Percentiles rank a stretch among this genome's conserved stretches.
Evolutionary conservation across 2,888 invertebrate genomes (phyloP).

Genomic region (Maniola hyperantus): DNA sequence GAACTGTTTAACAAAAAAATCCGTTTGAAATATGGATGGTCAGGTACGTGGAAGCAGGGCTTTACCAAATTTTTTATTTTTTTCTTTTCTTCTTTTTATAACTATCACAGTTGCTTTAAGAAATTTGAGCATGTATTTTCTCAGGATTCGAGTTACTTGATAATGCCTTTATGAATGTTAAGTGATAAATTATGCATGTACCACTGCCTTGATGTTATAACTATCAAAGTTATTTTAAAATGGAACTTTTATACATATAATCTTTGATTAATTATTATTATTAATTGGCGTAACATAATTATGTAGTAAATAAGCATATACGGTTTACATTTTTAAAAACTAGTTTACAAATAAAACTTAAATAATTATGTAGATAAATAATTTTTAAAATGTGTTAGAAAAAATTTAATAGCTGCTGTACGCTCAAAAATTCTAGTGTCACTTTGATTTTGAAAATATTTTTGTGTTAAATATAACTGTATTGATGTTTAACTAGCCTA

Average conservation of each 20-base stretch:
- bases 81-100: background rate
- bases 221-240: conserved; percentile 59
- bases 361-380: conserved; percentile 18
- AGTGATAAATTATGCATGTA: conserved; percentile 42
- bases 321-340: conserved; percentile 22
- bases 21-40: background rate
- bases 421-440: conserved; percentile 45
- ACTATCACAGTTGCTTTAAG: background rate
- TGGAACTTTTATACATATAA: conserved; percentile 56
- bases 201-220: conserved; percentile 74
- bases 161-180: conserved; percentile 24
- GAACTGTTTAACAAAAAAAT: background rate
- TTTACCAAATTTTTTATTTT: background rate
- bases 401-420: conserved; percentile 38
- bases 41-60: background rate
- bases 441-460: conserved; percentile 1
- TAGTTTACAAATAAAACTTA: conserved; percentile 16
- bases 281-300: conserved; percentile 46
- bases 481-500: conserved; percentile 35
- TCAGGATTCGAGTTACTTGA: background rate
- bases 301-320: conserved; percentile 43
- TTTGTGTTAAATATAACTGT: conserved; percentile 7
- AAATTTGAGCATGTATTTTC: background rate
- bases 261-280: conserved; percentile 56
- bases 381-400: conserved; percentile 18